These are phyloP conservation scores for Linnaemya tessellans DNA, from an alignment of 2,888 invertebrate species.

Conservation along the genomic window DNA sequence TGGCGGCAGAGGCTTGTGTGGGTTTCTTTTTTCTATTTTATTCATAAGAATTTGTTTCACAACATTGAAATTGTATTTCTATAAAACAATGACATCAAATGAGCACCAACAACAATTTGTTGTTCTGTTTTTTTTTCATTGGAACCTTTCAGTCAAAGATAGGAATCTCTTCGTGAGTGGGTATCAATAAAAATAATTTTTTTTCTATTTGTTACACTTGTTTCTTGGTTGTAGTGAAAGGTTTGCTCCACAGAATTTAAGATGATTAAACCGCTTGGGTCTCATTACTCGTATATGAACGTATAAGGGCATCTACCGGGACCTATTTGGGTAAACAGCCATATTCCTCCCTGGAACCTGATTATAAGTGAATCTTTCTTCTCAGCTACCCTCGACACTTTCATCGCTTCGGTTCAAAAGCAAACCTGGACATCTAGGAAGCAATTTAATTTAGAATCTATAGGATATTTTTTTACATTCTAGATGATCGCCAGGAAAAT, in stretches of 20 bases:
- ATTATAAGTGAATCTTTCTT: no score
- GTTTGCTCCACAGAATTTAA: conserved; percentile 15
- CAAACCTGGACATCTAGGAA: no score
- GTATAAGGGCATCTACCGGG: no score
- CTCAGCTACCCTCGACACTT: no score
- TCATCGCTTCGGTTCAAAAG: no score
- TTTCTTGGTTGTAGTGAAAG: background rate
- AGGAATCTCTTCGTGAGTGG: conserved; percentile 3
- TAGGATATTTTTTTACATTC: no score
- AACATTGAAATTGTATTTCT: conserved; percentile 8
- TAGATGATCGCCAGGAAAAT: background rate
- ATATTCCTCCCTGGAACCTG: no score
- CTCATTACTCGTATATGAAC: no score
- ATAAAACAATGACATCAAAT: conserved; percentile 35
- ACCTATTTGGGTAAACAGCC: no score
- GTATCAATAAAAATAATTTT: background rate
- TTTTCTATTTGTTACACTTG: conserved; percentile 3
- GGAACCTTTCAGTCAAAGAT: background rate
- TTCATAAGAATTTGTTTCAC: conserved; percentile 55
- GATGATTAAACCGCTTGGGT: no score
- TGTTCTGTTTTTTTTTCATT: background rate
- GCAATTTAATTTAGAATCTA: no score
- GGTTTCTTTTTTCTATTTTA: conserved; percentile 31
- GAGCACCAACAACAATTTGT: conserved; percentile 38
- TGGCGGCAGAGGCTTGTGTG: conserved; percentile 47